Base-by-base conservation (phyloP, 2,113 vertebrate genomes). In the Chloroceryle aenea region DNA sequence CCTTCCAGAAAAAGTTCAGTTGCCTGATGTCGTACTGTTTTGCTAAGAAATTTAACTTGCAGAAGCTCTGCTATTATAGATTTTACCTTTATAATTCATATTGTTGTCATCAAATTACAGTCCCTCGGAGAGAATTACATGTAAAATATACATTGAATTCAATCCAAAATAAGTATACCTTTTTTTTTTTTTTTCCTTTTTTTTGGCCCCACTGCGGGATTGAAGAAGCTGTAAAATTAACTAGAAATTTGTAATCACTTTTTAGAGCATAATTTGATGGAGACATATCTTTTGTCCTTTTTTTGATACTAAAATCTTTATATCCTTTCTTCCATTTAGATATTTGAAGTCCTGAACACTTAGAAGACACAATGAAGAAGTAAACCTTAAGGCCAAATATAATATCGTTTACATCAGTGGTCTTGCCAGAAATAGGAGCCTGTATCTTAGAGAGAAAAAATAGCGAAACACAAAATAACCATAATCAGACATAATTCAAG, bases 81-180 rank as follows among this genome's bases (percentile, higher is more conserved):
- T 71, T 92, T 95, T 89, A n/a, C 34, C 78, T 87, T 89, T 91
- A 62, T 94, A 89, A 92, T 96, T 95, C 45, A 85, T 87, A 92
- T 56, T 66, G 27, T 73, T 88, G 22, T 50, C 67, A 89, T 59
- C 64, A 92, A 87, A 81, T 55, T 89, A 69, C 38, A 79, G 53
- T 79, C 34, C 62, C 17, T 48, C 40, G 45, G 27, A 87, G 14
- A 90, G 20, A 93, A 92, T 78, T 78, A 76, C 30, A 50, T 29
- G 11, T 43, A 86, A 94, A 96, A 94, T 32, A 83, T 25, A 92
- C 12, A 80, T 36, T 73, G 42, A 94, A 79, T n/a, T 10, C 87
- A 92, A 95, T 48, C 4, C 6, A 71, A 77, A 85, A 67, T 45
- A 74, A 40, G 14, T 30, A 29, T n/a, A n/a, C n/a, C n/a, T n/a